These are phyloP conservation scores for Rotaria sp. DNA, from an alignment of 2,888 invertebrate species.

Conservation along the genomic window DNA sequence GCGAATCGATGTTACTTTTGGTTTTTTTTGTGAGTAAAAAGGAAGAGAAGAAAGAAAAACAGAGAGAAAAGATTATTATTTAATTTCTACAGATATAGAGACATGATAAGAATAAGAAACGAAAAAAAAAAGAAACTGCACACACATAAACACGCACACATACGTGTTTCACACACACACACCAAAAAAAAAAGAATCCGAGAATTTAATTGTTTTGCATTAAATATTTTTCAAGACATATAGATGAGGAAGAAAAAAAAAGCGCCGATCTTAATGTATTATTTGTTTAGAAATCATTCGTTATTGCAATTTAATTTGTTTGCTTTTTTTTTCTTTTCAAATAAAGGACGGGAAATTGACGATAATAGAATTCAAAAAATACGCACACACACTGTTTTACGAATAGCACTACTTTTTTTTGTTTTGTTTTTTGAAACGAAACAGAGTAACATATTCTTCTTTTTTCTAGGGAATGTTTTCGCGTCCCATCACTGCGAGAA, in stretches of 20 bases:
- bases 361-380: neutral
- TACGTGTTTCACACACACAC: too few relatives aligned
- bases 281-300: neutral
- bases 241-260: neutral
- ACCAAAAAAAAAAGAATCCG: too few relatives aligned
- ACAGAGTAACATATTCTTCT: neutral
- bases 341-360: neutral
- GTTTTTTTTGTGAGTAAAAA: neutral
- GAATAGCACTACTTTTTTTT: slow-evolving; percentile 6
- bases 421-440: too few relatives aligned
- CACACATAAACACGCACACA: too few relatives aligned
- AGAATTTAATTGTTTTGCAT: neutral
- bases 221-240: neutral
- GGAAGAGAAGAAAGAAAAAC: neutral
- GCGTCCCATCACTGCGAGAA: neutral
- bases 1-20: neutral
- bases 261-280: neutral
- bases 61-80: neutral
- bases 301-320: neutral
- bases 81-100: neutral
- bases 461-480: neutral
- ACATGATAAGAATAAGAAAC: neutral
- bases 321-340: too few relatives aligned
- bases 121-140: neutral
- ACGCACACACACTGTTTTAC: neutral